phyloP scores from a whole-genome alignment of 2,888 invertebrate genomes.

The Stictocephala bisonia region DNA sequence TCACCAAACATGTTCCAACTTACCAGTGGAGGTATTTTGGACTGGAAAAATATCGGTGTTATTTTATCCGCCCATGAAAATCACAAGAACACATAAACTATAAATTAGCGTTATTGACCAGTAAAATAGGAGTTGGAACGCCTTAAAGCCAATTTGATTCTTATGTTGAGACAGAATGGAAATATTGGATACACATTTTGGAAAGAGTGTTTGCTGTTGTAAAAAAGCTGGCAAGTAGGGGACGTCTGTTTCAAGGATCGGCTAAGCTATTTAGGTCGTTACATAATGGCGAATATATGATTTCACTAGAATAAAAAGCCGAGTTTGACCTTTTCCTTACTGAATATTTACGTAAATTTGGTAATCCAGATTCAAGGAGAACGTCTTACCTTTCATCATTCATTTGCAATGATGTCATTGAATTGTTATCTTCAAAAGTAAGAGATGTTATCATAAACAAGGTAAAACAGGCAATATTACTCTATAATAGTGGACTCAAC shows the following conservation, averaged over 20 bases:
- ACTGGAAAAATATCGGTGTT: constrained; percentile 40
- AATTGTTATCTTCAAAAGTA: constrained; percentile 35
- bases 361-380: constrained; percentile 33
- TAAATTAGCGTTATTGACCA: constrained; percentile 38
- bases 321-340: constrained; percentile 41
- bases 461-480: constrained; percentile 32
- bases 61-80: constrained; percentile 44
- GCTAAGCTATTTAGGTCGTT: constrained; percentile 45
- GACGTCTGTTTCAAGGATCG: constrained; percentile 43
- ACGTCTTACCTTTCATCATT: constrained; percentile 43
- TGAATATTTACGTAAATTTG: constrained; percentile 35
- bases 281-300: constrained; percentile 40
- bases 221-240: constrained; percentile 42
- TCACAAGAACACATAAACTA: constrained; percentile 43
- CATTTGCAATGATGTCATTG: constrained; percentile 39
- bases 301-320: constrained; percentile 45
- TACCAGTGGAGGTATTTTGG: constrained; percentile 27
- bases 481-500: constrained; percentile 39
- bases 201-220: constrained; percentile 44
- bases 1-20: constrained; percentile 9
- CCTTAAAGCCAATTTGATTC: constrained; percentile 38
- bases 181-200: constrained; percentile 45
- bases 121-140: constrained; percentile 41
- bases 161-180: constrained; percentile 28
- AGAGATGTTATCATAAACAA: constrained; percentile 30